Percentiles rank a stretch among this genome's conserved stretches.
Conservation (phyloP, 2,888 invertebrate species). For the Laothoe populi region DNA sequence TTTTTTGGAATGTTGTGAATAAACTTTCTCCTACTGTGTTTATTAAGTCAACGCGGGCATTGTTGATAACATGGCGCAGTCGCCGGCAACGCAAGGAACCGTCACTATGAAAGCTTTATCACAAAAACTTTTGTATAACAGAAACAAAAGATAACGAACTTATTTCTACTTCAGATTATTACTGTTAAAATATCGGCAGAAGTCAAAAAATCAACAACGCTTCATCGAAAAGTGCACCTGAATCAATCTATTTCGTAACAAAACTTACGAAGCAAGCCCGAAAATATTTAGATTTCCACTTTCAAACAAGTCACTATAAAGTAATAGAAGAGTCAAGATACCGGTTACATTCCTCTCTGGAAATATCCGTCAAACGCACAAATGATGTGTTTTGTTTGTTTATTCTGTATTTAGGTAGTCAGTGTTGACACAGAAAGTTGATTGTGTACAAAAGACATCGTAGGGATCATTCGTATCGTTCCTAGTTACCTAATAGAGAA, state of each 20-base stretch:
- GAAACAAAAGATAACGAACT: conserved; percentile 7
- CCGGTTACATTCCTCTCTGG: conserved; percentile 46
- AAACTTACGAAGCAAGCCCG: conserved; percentile 23
- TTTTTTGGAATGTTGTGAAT: conserved; percentile 55
- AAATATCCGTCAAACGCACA: conserved; percentile 44
- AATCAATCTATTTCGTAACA: conserved; percentile 22
- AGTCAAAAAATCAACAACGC: not conserved
- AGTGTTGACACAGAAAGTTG: not conserved
- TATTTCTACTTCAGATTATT: not conserved
- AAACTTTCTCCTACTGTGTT: conserved; percentile 52
- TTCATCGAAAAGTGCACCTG: not conserved
- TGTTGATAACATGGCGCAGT: conserved; percentile 31
- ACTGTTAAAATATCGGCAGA: not conserved
- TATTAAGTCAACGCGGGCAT: conserved; percentile 42
- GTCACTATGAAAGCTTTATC: conserved; percentile 4
- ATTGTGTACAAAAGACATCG: not conserved
- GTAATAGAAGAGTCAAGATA: conserved; percentile 47
- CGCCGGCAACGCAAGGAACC: conserved; percentile 13
- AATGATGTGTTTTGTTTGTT: conserved; percentile 43
- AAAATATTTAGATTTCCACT: conserved; percentile 29
- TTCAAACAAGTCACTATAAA: conserved; percentile 41
- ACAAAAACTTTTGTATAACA: not conserved
- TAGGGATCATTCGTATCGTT: not conserved
- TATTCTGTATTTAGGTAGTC: conserved; percentile 36
- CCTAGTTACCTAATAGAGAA: conserved; percentile 7